Evolutionary conservation across 2,797 vertebrate species (phyloP).

Genomic region (Bothrops alternatus): DNA sequence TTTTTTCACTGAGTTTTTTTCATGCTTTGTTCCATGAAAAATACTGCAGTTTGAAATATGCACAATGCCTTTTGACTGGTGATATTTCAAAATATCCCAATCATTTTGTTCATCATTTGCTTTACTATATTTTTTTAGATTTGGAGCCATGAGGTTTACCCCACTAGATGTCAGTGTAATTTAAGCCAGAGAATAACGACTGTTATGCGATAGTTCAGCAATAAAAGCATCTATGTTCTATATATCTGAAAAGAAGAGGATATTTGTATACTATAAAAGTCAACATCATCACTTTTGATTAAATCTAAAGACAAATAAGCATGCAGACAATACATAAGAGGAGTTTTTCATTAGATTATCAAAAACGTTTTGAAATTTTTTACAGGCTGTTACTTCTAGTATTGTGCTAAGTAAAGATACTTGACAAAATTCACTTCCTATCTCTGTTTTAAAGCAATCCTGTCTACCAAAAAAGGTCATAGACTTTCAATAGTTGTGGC

Average conservation of each 20-base stretch:
- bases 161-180: slow-evolving; percentile 71
- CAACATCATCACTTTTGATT: neutral
- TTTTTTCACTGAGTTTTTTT: neutral
- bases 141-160: slow-evolving; percentile 11
- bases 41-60: neutral
- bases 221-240: neutral
- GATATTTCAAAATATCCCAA: neutral
- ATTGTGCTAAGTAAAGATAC: neutral
- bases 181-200: neutral
- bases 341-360: neutral
- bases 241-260: neutral
- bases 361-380: neutral
- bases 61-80: neutral
- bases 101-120: neutral
- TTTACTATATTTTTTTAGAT: neutral
- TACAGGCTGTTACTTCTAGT: neutral
- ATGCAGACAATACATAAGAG: neutral
- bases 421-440: neutral
- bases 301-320: neutral
- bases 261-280: neutral
- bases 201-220: too few species aligned
- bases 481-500: neutral
- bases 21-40: neutral
- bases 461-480: neutral
- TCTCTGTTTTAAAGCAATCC: neutral